Conservation (phyloP, 2,113 vertebrate species). For the Eurypyga helias region DNA sequence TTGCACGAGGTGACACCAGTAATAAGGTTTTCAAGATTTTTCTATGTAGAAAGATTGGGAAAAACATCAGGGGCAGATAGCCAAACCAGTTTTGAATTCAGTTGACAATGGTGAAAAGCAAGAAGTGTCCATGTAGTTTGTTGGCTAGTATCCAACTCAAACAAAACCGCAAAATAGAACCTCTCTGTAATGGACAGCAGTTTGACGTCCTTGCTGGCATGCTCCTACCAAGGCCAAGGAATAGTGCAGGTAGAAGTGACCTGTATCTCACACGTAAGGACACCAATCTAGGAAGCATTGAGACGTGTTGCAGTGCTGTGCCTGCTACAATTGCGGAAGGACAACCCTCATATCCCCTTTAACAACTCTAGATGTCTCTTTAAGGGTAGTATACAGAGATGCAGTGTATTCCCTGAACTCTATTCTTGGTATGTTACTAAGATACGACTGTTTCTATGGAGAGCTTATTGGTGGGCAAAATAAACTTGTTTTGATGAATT, state of each 20-base stretch:
- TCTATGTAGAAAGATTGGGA: not conserved
- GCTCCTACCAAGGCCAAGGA: not conserved
- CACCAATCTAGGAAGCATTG: rapidly evolving
- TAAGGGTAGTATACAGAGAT: not conserved
- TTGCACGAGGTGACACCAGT: not conserved
- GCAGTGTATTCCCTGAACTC: conserved; percentile 10
- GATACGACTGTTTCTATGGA: conserved; percentile 72
- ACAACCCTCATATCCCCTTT: not conserved
- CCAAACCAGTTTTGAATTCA: not conserved
- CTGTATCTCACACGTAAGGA: rapidly evolving
- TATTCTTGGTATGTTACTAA: conserved; percentile 64
- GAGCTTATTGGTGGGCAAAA: conserved; percentile 43
- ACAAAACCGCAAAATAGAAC: not conserved
- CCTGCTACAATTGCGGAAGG: not conserved
- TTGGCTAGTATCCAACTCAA: not conserved
- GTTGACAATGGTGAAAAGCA: not conserved
- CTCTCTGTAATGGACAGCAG: not conserved
- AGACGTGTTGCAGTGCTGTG: not conserved
- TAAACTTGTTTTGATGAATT: conserved; percentile 30
- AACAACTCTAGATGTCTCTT: not conserved
- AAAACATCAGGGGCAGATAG: not conserved
- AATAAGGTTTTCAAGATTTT: not conserved
- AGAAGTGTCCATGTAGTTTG: not conserved
- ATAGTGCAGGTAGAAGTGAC: not conserved
- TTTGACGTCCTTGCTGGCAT: not conserved